These are phyloP conservation scores for Vicugna pacos DNA, from an alignment of 2,113 vertebrate genomes.

Conservation along the genomic window DNA sequence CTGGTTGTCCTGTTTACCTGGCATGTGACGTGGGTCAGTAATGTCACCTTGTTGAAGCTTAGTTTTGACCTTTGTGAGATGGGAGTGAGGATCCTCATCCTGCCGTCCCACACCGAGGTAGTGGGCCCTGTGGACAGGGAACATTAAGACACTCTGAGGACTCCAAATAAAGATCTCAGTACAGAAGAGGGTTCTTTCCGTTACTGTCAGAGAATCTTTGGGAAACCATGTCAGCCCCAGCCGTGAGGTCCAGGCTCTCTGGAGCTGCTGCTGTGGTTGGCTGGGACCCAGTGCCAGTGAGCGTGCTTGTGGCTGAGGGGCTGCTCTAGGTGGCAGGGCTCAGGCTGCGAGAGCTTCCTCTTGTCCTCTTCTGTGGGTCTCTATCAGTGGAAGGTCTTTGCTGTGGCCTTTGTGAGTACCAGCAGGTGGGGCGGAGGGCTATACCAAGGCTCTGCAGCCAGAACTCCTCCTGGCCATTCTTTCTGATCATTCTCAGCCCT, in stretches of 20 bases:
- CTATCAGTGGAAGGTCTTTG: not conserved
- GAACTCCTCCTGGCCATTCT: not conserved
- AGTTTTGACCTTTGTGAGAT: not conserved
- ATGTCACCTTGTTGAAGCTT: not conserved
- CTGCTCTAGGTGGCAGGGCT: not conserved
- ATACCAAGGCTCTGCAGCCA: not conserved
- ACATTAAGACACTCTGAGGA: not conserved
- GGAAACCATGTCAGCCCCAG: not conserved
- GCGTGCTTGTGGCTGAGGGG: not conserved
- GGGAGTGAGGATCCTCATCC: not conserved
- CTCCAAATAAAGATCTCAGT: not conserved
- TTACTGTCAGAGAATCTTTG: not conserved
- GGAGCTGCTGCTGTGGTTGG: not conserved
- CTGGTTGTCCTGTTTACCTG: not conserved
- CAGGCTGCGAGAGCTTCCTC: not conserved
- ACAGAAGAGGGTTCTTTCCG: not conserved
- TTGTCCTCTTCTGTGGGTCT: not conserved
- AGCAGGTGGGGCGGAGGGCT: not conserved
- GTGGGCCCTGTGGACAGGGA: not conserved
- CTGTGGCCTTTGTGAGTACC: not conserved
- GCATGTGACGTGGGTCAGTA: not conserved
- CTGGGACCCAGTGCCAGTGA: not conserved
- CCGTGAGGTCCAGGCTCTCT: not conserved
- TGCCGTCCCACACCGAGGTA: not conserved
- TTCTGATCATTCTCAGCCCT: not conserved